Conservation (phyloP, 1,140 invertebrate species). For the Ephestia elutella region DNA sequence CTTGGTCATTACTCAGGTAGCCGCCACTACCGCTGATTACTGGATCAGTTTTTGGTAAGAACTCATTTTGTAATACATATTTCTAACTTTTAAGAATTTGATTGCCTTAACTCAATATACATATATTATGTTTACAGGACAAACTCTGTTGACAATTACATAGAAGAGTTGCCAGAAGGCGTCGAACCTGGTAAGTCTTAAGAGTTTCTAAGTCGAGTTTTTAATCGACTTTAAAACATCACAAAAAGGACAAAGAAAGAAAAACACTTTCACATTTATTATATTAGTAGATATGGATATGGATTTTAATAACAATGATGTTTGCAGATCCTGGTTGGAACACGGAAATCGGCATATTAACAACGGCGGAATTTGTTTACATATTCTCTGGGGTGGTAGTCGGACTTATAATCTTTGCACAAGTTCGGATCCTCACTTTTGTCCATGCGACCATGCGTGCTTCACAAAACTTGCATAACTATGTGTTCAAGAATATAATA, state of each 20-base stretch:
- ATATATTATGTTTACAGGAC: constrained; percentile 38
- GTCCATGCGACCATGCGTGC: constrained; percentile 77
- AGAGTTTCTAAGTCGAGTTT: too few relatives aligned
- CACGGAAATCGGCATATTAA: constrained; percentile 41
- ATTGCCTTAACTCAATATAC: too few relatives aligned
- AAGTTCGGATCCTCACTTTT: constrained; percentile 66
- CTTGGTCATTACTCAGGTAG: constrained; percentile 80
- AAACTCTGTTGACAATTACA: constrained; percentile 50
- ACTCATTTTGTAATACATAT: constrained; percentile 29
- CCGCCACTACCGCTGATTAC: constrained; percentile 84
- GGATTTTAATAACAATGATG: too few relatives aligned
- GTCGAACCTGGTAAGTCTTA: constrained; percentile 34
- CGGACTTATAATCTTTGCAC: constrained; percentile 50
- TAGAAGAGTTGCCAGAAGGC: constrained; percentile 35
- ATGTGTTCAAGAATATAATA: constrained; percentile 78
- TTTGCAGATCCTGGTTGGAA: constrained; percentile 48
- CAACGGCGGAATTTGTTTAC: constrained; percentile 44
- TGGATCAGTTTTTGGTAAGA: constrained; percentile 86
- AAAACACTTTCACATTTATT: too few relatives aligned
- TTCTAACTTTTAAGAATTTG: background rate
- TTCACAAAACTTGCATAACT: constrained; percentile 78
- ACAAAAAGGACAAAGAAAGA: too few relatives aligned
- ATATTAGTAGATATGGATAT: too few relatives aligned
- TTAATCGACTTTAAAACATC: too few relatives aligned
- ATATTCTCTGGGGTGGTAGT: constrained; percentile 42